A percentile compares a stretch with the other conserved stretches of the same genome.
Evolutionary conservation across 2,888 invertebrate genomes (phyloP).

Genomic region (Eumacrocentrus americanus): DNA sequence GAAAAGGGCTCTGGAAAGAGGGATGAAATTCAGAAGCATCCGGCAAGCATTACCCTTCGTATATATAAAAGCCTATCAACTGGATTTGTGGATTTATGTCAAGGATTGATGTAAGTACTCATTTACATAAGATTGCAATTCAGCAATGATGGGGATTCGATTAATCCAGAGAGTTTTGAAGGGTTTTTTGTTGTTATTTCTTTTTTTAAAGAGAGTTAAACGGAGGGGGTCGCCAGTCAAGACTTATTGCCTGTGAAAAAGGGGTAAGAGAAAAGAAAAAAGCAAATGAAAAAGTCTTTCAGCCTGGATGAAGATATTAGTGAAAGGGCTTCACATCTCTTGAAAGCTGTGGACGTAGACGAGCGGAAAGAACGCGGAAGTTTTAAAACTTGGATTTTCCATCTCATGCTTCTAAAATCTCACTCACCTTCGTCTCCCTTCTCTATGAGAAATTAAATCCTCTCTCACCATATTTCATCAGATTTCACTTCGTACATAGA

Average conservation of each 20-base stretch:
- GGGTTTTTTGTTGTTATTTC: too few species aligned
- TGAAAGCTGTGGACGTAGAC: not conserved
- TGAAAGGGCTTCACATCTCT: not conserved
- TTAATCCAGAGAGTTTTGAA: too few species aligned
- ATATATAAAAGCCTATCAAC: too few species aligned
- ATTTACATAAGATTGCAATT: too few species aligned
- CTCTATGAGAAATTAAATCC: not conserved
- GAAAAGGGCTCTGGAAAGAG: too few species aligned
- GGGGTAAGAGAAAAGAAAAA: not conserved
- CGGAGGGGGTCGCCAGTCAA: conserved; percentile 9
- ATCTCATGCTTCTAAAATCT: not conserved
- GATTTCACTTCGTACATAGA: not conserved
- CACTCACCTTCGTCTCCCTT: too few species aligned
- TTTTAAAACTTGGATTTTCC: not conserved
- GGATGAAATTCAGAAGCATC: too few species aligned
- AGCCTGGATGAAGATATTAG: not conserved
- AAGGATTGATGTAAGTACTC: too few species aligned
- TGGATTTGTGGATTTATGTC: too few species aligned
- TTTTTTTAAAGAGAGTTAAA: conserved; percentile 2
- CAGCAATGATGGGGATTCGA: too few species aligned
- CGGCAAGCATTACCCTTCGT: too few species aligned
- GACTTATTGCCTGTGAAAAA: conserved; percentile 17
- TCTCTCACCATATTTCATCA: not conserved
- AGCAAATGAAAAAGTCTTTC: not conserved
- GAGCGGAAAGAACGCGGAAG: not conserved